phyloP scores from a whole-genome alignment of 2,113 vertebrate genomes.

The Brachyhypopomus gauderio region DNA sequence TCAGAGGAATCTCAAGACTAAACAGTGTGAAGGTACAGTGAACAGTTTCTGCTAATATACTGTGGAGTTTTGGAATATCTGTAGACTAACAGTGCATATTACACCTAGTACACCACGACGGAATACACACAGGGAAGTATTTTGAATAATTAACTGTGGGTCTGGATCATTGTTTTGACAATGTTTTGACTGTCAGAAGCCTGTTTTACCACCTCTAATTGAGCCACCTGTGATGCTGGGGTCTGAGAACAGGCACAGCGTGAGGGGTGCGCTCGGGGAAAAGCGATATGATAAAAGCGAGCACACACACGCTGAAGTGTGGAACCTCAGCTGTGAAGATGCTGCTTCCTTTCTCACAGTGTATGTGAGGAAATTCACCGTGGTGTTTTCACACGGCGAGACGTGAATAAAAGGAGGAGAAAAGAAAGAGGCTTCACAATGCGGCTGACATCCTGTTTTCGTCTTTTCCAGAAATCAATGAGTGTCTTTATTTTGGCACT shows the following conservation, averaged over 20 bases:
- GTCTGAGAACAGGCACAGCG: neutral
- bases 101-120: neutral
- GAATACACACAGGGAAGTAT: neutral
- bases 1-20: constrained; percentile 85
- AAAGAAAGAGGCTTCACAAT: neutral
- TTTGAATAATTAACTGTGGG: neutral
- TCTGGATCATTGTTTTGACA: neutral
- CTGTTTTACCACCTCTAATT: neutral
- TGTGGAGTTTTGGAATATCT: neutral
- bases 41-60: constrained; percentile 13
- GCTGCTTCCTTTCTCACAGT: neutral
- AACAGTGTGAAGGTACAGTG: constrained; percentile 89
- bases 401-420: neutral
- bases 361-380: neutral
- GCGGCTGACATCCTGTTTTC: constrained; percentile 9
- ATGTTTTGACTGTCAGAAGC: neutral
- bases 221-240: neutral
- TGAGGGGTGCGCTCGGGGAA: neutral
- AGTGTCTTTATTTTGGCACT: constrained; percentile 89
- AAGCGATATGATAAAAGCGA: neutral
- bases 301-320: neutral
- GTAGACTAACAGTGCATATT: neutral
- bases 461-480: constrained; percentile 84
- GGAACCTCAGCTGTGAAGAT: constrained; percentile 8
- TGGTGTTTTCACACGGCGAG: neutral